Evolutionary conservation across 2,888 invertebrate species (phyloP), one percentile per base, ranked within the genome.

Genomic region (Falcaria lacertinaria): DNA sequence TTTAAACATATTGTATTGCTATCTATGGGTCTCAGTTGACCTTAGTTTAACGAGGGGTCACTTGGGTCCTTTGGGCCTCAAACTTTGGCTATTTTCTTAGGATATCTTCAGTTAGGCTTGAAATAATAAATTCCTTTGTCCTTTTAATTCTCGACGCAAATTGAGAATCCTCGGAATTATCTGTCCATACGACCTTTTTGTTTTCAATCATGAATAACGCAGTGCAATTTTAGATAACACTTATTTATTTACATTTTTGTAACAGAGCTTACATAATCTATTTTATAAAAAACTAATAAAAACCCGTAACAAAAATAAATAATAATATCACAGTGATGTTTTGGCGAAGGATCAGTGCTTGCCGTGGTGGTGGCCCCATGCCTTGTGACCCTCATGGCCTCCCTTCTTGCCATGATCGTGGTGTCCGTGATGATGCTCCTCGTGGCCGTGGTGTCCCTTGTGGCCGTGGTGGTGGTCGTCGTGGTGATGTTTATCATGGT

Each of bases 391-490:
- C 6, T 85, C 50, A 47, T 88, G 87, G 45, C 83, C 87, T 28
- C 87, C 88, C 69, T 88, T 88, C 70, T 88, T 88, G 68, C 88
- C 88, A 70, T 88, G 88, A 48, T 84, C 87, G 47, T 88, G 82
- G 56, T 88, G 88, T 53, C 77, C 75, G 47, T 87, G 87, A 59
- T 88, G 88, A 54, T 88, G 88, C 43, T 86, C 86, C 43, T 88
- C 87, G 56, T 88, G 88, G 15, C 88, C 88, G 47, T 88, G 87
- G 49, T 88, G 88, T 33, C 88, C 88, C 58, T 88, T 87, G 60
- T 88, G 88, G n/a, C 87, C 88, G 14, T 88, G 70, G 47, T 88
- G 87, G 44, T 85, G 74, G 44, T 82, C 86, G 47, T 88, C 87
- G 34, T 82, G 52, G 58, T 88, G 87, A 62, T 85, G 83, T 56